phyloP scores from a whole-genome alignment of 2,113 vertebrate genomes.

The Tinamus guttatus region DNA sequence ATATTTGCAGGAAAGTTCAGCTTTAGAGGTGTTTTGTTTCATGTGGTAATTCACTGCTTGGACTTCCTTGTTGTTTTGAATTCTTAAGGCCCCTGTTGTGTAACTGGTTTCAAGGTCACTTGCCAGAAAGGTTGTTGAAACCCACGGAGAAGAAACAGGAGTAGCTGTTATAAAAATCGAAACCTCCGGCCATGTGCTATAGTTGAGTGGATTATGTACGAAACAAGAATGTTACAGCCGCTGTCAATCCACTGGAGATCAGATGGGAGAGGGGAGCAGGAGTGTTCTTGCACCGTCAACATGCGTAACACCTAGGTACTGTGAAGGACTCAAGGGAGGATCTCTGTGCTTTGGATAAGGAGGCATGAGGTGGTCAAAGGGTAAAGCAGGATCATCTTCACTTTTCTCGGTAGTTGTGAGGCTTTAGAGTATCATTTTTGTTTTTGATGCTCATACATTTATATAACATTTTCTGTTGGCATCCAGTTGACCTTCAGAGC shows the following conservation, averaged over 20 bases:
- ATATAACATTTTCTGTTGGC: not conserved
- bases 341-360: not conserved
- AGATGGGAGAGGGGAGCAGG: not conserved
- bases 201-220: not conserved
- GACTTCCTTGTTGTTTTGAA: not conserved
- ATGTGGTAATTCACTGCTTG: not conserved
- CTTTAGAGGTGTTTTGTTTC: not conserved
- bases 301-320: not conserved
- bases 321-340: not conserved
- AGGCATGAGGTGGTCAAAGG: accelerated
- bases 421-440: not conserved
- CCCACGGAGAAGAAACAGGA: not conserved
- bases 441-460: not conserved
- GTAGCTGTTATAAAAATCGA: not conserved
- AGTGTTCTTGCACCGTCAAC: accelerated
- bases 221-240: not conserved
- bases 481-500: not conserved
- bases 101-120: constrained; percentile 26
- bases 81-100: constrained; percentile 4
- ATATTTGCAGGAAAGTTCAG: not conserved
- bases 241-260: not conserved
- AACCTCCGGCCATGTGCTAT: not conserved
- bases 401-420: not conserved
- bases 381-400: not conserved
- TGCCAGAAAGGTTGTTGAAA: not conserved